phyloP scores from a whole-genome alignment of 2,888 invertebrate species.

The Halictus ligatus region DNA sequence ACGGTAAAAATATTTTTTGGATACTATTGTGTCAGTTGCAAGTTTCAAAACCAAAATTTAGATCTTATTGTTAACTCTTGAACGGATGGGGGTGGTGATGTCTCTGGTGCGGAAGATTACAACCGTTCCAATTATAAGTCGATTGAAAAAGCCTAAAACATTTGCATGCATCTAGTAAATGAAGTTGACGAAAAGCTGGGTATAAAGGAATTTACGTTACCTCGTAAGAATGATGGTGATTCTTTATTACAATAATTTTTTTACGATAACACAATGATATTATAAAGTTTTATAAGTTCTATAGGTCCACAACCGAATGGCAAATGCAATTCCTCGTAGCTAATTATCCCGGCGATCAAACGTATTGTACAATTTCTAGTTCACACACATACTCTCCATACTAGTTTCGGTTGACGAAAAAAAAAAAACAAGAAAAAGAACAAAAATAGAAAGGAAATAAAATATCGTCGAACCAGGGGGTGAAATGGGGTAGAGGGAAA shows the following conservation, averaged over 20 bases:
- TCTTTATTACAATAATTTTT: slow-evolving; percentile 82
- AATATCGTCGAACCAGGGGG: slow-evolving; percentile 26
- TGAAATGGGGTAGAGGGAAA: slow-evolving; percentile 24
- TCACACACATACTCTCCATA: slow-evolving; percentile 39
- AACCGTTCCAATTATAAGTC: too few relatives aligned
- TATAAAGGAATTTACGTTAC: neutral
- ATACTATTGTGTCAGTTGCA: neutral
- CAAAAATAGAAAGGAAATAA: neutral
- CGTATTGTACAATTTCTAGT: slow-evolving; percentile 72
- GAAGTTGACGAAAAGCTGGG: neutral
- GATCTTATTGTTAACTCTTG: neutral
- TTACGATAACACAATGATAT: slow-evolving; percentile 80
- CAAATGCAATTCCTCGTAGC: slow-evolving; percentile 73
- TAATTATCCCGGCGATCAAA: slow-evolving; percentile 66
- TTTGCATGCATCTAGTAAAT: neutral
- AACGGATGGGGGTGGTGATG: neutral
- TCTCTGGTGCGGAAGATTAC: too few relatives aligned
- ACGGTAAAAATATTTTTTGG: neutral
- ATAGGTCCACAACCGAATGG: slow-evolving; percentile 80
- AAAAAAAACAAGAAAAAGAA: neutral
- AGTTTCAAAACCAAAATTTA: neutral
- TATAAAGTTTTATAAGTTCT: slow-evolving; percentile 82
- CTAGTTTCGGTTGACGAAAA: slow-evolving; percentile 38
- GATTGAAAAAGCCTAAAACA: too few relatives aligned
- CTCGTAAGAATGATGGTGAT: slow-evolving; percentile 64